Conservation (phyloP, 2,888 invertebrate genomes). For the Sphecodes monilicornis region DNA sequence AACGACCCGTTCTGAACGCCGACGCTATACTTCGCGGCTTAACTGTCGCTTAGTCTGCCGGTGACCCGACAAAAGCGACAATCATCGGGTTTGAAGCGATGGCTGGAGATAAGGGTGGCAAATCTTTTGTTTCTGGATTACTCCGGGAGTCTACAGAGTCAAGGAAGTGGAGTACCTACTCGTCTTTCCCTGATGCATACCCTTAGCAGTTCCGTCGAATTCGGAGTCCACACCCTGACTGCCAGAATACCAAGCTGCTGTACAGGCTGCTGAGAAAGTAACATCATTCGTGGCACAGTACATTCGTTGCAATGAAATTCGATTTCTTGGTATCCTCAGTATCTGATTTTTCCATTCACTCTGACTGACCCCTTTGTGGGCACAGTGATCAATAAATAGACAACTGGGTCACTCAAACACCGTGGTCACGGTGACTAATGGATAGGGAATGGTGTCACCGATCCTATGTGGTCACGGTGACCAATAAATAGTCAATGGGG, state of each 20-base stretch:
- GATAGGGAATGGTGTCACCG: too few relatives aligned
- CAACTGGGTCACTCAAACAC: too few relatives aligned
- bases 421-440: too few relatives aligned
- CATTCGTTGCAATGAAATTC: background rate
- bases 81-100: background rate
- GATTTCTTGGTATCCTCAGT: too few relatives aligned
- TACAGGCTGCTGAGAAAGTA: background rate
- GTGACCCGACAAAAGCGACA: slow-evolving; percentile 33
- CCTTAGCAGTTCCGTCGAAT: slow-evolving; percentile 10
- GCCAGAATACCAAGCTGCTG: background rate
- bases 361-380: background rate
- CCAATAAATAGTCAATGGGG: background rate
- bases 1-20: slow-evolving; percentile 17
- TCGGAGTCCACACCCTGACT: background rate
- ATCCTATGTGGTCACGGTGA: background rate
- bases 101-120: slow-evolving; percentile 74
- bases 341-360: background rate
- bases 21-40: slow-evolving; percentile 31
- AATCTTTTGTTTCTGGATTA: slow-evolving; percentile 76
- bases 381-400: too few relatives aligned
- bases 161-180: slow-evolving; percentile 62
- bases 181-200: slow-evolving; percentile 38
- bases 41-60: slow-evolving; percentile 36
- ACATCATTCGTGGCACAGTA: background rate
- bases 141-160: slow-evolving; percentile 47